Conservation (phyloP, 2,888 invertebrate genomes). For the Oxyteleia sp. region DNA sequence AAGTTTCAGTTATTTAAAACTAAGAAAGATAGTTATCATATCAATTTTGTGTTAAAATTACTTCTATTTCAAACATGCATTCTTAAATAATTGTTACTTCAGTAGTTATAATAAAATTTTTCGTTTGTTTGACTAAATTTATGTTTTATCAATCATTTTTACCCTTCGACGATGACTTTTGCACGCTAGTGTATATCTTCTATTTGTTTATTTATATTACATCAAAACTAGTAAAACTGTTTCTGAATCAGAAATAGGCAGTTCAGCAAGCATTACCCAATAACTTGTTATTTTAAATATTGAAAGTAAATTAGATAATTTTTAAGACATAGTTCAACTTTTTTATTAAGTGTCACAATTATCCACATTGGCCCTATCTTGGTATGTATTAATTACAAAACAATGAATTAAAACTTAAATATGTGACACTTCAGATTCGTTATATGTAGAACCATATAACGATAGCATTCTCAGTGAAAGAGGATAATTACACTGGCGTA, state of each 20-base stretch:
- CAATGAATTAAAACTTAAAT: no score
- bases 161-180: conserved; percentile 11
- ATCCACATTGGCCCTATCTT: no score
- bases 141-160: conserved; percentile 6
- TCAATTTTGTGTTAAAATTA: not conserved
- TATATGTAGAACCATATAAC: not conserved
- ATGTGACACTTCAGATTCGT: no score
- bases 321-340: no score
- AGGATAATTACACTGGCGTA: conserved; percentile 72
- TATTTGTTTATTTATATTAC: no score
- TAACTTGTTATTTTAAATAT: no score
- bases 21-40: not conserved
- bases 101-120: conserved; percentile 14
- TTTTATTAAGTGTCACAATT: no score
- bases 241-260: no score
- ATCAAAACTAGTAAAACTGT: no score
- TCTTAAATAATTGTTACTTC: not conserved
- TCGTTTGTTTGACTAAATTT: not conserved
- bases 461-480: conserved; percentile 39
- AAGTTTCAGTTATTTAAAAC: not conserved
- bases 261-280: no score
- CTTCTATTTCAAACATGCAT: not conserved
- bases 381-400: no score
- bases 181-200: conserved; percentile 15
- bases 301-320: no score